Evolutionary conservation across 2,888 invertebrate species (phyloP).

Genomic region (Hyalella azteca): DNA sequence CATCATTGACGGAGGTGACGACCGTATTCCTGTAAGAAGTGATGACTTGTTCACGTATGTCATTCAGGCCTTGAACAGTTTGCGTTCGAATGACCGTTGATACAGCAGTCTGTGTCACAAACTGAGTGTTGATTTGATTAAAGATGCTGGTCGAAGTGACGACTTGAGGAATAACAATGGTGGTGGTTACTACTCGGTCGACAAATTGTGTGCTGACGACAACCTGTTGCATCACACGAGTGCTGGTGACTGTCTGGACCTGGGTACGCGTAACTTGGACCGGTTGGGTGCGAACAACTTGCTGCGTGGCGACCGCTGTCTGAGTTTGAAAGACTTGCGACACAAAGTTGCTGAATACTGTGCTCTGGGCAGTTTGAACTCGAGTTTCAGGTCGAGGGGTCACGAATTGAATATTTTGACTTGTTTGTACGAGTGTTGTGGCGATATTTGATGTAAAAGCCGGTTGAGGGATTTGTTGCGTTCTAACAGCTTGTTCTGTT

Average conservation of each 20-base stretch:
- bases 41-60: slow-evolving; percentile 39
- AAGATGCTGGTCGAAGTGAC: slow-evolving; percentile 46
- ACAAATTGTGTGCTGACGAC: slow-evolving; percentile 40
- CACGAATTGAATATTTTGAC: slow-evolving; percentile 39
- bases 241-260: slow-evolving; percentile 42
- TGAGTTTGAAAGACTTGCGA: slow-evolving; percentile 46
- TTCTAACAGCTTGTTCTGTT: slow-evolving; percentile 41
- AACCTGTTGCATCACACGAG: slow-evolving; percentile 39
- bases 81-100: slow-evolving; percentile 43
- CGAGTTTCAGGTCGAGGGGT: slow-evolving; percentile 46
- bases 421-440: slow-evolving; percentile 44
- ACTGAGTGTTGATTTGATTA: slow-evolving; percentile 43
- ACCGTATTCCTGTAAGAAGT: slow-evolving; percentile 38
- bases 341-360: slow-evolving; percentile 40
- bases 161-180: slow-evolving; percentile 44
- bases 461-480: slow-evolving; percentile 38
- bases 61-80: slow-evolving; percentile 44
- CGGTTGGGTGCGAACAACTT: slow-evolving; percentile 42
- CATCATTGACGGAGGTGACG: slow-evolving; percentile 41
- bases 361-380: slow-evolving; percentile 46
- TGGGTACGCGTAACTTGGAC: slow-evolving; percentile 43
- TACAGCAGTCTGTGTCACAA: slow-evolving; percentile 42
- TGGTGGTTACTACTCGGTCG: slow-evolving; percentile 41
- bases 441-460: slow-evolving; percentile 46
- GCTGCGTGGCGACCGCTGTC: slow-evolving; percentile 39